Percentiles rank a stretch among this genome's conserved stretches.
Conservation (phyloP, 2,888 invertebrate genomes). For the Nasonovia ribisnigri region DNA sequence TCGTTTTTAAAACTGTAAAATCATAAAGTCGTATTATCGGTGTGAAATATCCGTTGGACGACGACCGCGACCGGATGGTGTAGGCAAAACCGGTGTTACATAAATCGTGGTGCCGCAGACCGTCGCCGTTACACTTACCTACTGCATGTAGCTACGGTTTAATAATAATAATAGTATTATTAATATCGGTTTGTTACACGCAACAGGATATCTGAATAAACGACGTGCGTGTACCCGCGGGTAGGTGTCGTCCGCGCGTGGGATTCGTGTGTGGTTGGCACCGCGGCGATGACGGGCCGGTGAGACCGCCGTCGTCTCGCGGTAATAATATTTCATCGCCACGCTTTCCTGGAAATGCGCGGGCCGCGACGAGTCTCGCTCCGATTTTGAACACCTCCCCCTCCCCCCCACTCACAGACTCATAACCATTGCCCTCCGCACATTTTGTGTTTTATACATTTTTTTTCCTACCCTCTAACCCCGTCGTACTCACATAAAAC, state of each 20-base stretch:
- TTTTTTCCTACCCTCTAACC: neutral
- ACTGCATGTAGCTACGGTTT: neutral
- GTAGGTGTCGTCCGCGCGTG: slow-evolving; percentile 49
- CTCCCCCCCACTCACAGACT: neutral
- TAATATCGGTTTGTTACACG: neutral
- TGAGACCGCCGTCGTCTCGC: neutral
- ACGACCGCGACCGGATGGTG: slow-evolving; percentile 56
- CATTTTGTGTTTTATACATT: neutral
- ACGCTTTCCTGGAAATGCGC: slow-evolving; percentile 39
- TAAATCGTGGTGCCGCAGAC: slow-evolving; percentile 7
- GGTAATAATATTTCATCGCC: slow-evolving; percentile 22
- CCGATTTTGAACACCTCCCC: neutral
- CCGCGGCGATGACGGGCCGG: slow-evolving; percentile 19
- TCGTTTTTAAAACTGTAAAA: neutral
- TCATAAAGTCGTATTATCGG: neutral
- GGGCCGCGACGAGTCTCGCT: neutral
- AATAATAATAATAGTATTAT: neutral
- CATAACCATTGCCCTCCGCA: neutral
- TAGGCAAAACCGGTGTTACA: slow-evolving; percentile 60
- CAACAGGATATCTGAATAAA: slow-evolving; percentile 24
- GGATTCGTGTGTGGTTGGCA: slow-evolving; percentile 57
- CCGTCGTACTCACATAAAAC: neutral
- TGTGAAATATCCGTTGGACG: slow-evolving; percentile 1
- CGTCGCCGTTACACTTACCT: slow-evolving; percentile 29
- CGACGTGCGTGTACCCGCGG: neutral